Conservation (phyloP, 2,113 vertebrate genomes). For the Apeltes quadracus region DNA sequence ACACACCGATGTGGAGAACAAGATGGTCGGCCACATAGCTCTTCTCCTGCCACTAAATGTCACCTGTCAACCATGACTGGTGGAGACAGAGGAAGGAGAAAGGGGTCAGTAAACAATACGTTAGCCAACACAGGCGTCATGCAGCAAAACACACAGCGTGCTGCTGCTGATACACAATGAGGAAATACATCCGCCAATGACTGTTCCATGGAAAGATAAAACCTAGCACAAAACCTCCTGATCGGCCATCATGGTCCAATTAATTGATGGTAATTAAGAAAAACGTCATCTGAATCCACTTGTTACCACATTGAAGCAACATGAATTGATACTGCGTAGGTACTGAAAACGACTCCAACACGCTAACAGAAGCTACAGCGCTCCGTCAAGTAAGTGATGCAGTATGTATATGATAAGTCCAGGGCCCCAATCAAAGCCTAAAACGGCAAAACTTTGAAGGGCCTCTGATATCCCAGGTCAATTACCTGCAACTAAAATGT, state of each 20-base stretch:
- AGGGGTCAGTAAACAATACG: constrained; percentile 44
- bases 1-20: constrained; percentile 28
- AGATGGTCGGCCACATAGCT: constrained; percentile 49
- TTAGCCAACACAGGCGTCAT: constrained; percentile 9
- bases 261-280: constrained; percentile 5
- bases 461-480: not conserved
- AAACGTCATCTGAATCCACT: not conserved
- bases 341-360: not conserved
- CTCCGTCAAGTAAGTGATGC: not conserved
- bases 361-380: not conserved
- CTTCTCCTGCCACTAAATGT: constrained; percentile 62
- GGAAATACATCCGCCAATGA: not conserved
- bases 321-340: not conserved
- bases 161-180: constrained; percentile 6
- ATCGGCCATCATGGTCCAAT: not conserved
- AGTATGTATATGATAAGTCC: too few species aligned
- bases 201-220: not conserved
- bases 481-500: not conserved
- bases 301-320: not conserved
- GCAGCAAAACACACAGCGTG: constrained; percentile 11
- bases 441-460: not conserved
- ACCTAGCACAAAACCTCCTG: constrained; percentile 57
- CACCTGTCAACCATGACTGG: constrained; percentile 56
- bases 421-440: not conserved
- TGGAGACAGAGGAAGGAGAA: constrained; percentile 26